phyloP scores from a whole-genome alignment of 1,140 invertebrate genomes.

The Bombus pascuorum region DNA sequence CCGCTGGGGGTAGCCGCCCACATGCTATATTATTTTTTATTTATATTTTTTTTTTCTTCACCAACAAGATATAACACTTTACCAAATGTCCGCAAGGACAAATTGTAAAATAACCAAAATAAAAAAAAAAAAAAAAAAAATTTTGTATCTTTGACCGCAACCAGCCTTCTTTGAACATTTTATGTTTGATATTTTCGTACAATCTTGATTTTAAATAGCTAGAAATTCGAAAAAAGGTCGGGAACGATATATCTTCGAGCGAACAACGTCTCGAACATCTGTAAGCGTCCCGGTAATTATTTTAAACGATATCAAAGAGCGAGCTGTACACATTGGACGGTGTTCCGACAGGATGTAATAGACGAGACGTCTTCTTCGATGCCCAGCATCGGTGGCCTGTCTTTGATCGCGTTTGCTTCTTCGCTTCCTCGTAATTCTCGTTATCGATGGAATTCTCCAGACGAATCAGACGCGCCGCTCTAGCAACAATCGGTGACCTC shows the following conservation, averaged over 20 bases:
- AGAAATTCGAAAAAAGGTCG: background rate
- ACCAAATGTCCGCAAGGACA: no score
- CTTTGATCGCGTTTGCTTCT: background rate
- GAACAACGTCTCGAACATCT: no score
- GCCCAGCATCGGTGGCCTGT: background rate
- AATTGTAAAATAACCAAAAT: no score
- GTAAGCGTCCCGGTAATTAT: no score
- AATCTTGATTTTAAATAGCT: background rate
- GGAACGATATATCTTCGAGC: background rate
- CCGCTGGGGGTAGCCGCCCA: no score
- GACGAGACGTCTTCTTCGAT: background rate
- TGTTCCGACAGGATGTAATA: slow-evolving; percentile 3
- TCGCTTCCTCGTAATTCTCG: slow-evolving; percentile 1
- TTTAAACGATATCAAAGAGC: background rate
- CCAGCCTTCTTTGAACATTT: background rate
- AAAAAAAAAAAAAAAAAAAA: no score
- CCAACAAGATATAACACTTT: no score
- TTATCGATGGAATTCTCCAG: background rate
- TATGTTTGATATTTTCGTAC: background rate
- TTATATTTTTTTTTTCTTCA: no score
- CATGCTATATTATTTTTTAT: no score
- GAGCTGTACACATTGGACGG: background rate
- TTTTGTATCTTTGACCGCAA: background rate
- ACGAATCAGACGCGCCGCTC: background rate
- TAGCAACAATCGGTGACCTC: slow-evolving; percentile 24